These are phyloP conservation scores for Hormaphis cornu DNA, from an alignment of 1,140 invertebrate genomes.

Conservation along the genomic window DNA sequence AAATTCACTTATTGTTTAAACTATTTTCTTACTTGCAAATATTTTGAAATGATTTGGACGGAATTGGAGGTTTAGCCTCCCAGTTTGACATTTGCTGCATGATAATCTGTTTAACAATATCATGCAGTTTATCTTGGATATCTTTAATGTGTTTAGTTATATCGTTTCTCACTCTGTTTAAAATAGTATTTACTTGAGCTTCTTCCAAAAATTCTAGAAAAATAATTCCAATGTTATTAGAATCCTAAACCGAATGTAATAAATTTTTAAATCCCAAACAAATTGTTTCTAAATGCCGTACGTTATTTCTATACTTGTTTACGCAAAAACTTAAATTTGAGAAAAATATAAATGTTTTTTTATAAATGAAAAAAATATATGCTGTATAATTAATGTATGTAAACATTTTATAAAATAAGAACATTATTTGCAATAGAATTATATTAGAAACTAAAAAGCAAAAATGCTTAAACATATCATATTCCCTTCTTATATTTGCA, in stretches of 20 bases:
- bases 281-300: no score
- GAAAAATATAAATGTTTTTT: no score
- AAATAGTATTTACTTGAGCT: conserved; percentile 30
- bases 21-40: conserved; percentile 56
- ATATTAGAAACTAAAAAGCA: neutral
- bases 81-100: conserved; percentile 66
- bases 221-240: neutral
- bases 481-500: no score
- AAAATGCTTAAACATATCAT: no score
- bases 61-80: conserved; percentile 90
- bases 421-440: neutral
- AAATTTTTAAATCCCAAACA: no score
- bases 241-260: no score
- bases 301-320: no score
- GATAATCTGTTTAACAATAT: conserved; percentile 76
- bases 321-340: no score
- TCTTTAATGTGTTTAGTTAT: conserved; percentile 67
- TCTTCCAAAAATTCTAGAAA: conserved; percentile 37
- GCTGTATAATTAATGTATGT: no score
- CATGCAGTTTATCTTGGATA: conserved; percentile 81
- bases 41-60: conserved; percentile 81
- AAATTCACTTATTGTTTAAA: neutral
- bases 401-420: neutral
- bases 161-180: conserved; percentile 36
- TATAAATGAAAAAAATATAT: no score